Conservation (phyloP, 2,888 invertebrate species). For the Diadegma fenestrale region DNA sequence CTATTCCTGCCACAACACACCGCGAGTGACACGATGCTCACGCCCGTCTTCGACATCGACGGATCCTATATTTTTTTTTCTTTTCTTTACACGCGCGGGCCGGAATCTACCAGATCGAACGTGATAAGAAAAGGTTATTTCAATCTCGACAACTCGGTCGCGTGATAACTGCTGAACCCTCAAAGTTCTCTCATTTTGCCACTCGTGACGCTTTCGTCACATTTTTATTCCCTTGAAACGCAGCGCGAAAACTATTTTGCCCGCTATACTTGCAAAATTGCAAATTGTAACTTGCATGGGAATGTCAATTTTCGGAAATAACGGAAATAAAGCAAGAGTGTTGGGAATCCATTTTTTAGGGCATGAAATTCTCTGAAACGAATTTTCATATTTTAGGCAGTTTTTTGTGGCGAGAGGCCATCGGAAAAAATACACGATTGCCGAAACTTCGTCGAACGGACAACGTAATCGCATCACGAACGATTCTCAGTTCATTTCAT, state of each 20-base stretch:
- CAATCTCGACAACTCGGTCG: not conserved
- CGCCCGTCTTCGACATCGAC: slow-evolving; percentile 55
- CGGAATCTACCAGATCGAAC: not conserved
- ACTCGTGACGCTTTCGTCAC: not conserved
- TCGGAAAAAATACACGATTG: too few relatives aligned
- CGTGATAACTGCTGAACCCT: not conserved
- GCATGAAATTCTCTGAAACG: too few relatives aligned
- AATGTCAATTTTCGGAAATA: too few relatives aligned
- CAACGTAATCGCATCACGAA: too few relatives aligned
- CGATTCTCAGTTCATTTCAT: too few relatives aligned
- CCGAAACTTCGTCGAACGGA: too few relatives aligned
- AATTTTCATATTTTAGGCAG: too few relatives aligned
- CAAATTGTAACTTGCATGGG: too few relatives aligned
- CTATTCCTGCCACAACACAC: not conserved
- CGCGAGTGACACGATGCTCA: slow-evolving; percentile 54
- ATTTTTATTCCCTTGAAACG: not conserved
- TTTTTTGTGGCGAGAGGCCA: too few relatives aligned
- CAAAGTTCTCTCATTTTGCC: not conserved
- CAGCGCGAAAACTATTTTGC: not conserved
- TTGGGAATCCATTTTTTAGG: too few relatives aligned
- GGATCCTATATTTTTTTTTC: slow-evolving; percentile 50
- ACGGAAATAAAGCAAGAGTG: too few relatives aligned
- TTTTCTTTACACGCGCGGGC: slow-evolving; percentile 29
- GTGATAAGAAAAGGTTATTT: not conserved
- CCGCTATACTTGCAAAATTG: too few relatives aligned